These are phyloP conservation scores for Ataeniobius toweri DNA, from an alignment of 2,797 vertebrate species.

Conservation along the genomic window DNA sequence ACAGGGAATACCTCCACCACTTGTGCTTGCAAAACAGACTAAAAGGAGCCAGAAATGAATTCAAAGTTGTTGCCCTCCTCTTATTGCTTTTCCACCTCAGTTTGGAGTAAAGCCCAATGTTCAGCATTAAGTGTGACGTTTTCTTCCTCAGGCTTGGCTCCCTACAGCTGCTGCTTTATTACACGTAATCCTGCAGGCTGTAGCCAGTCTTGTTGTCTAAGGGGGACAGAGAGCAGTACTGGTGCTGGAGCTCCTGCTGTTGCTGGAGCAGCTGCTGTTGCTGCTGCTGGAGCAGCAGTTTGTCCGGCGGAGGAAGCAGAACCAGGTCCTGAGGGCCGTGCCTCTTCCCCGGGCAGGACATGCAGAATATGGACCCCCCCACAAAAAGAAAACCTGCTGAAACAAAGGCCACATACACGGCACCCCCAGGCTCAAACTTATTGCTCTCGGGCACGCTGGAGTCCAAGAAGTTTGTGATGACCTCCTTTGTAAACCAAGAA, in stretches of 20 bases:
- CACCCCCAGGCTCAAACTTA: slow-evolving; percentile 93
- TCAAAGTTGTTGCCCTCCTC: slow-evolving; percentile 67
- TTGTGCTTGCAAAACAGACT: slow-evolving; percentile 83
- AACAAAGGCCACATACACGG: slow-evolving; percentile 91
- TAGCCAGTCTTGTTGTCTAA: slow-evolving; percentile 87
- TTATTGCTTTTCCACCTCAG: slow-evolving; percentile 51
- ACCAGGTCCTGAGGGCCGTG: slow-evolving; percentile 82
- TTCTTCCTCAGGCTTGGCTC: slow-evolving; percentile 58
- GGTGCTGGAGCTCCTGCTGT: slow-evolving; percentile 84
- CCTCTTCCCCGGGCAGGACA: slow-evolving; percentile 85
- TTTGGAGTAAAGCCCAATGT: slow-evolving; percentile 50
- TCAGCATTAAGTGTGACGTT: slow-evolving; percentile 45
- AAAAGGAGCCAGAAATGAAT: slow-evolving; percentile 52
- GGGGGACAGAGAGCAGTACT: slow-evolving; percentile 85
- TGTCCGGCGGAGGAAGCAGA: slow-evolving; percentile 81
- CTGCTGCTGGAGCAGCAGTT: slow-evolving; percentile 80
- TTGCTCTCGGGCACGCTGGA: slow-evolving; percentile 88
- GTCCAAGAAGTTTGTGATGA: slow-evolving; percentile 90
- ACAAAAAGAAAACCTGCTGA: slow-evolving; percentile 88
- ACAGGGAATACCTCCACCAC: slow-evolving; percentile 76
- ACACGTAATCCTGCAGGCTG: slow-evolving; percentile 87
- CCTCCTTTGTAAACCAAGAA: slow-evolving; percentile 95
- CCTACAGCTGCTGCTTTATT: slow-evolving; percentile 58
- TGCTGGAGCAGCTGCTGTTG: slow-evolving; percentile 81
- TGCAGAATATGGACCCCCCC: slow-evolving; percentile 90